These are phyloP conservation scores for Calonectris borealis DNA, from an alignment of 2,113 vertebrate species.

Conservation along the genomic window DNA sequence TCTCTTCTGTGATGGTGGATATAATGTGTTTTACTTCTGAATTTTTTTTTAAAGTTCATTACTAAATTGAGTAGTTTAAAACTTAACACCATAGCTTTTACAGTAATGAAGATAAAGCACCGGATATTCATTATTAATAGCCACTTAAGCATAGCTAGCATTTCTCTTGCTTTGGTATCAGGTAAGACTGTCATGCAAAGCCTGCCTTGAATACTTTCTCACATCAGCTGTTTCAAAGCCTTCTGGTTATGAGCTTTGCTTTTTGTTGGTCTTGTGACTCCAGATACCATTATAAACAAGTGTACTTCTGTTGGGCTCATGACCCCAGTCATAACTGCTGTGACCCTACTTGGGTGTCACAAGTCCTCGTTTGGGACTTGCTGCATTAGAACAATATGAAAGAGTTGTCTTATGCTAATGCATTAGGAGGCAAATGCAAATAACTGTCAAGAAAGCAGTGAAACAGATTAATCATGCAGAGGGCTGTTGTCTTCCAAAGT, in stretches of 20 bases:
- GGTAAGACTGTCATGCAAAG: neutral
- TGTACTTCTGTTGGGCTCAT: neutral
- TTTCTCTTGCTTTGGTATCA: neutral
- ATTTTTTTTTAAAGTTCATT: neutral
- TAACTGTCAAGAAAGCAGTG: neutral
- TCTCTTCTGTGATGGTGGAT: neutral
- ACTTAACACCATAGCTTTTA: neutral
- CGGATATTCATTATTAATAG: slow-evolving; percentile 3
- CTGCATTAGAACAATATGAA: neutral
- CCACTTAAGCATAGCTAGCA: neutral
- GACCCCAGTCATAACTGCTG: neutral
- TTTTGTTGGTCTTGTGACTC: neutral
- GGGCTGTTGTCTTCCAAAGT: neutral
- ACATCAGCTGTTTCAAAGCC: neutral
- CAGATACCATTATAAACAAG: neutral
- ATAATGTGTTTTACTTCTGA: neutral
- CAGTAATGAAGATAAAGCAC: neutral
- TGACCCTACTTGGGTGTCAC: neutral
- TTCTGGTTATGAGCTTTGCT: neutral
- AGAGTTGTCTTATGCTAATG: neutral
- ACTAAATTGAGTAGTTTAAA: neutral
- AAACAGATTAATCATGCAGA: neutral
- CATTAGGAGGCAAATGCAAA: neutral
- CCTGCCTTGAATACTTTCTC: neutral
- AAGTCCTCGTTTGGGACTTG: neutral